Percentiles rank a stretch among this genome's conserved stretches.
Conservation (phyloP, 2,113 vertebrate species). For the Lucifuga dentata region DNA sequence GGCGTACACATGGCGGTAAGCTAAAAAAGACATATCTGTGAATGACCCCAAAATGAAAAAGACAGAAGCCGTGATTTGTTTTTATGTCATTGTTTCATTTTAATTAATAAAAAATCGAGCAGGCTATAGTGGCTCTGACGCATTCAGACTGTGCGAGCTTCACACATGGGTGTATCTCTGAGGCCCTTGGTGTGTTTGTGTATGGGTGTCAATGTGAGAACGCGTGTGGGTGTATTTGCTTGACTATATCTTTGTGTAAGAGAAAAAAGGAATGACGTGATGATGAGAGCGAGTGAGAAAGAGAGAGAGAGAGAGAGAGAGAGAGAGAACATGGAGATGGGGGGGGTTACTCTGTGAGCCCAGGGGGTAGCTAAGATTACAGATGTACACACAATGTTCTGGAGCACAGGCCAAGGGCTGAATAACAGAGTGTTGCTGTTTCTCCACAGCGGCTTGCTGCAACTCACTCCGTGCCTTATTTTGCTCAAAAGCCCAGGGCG, state of each 20-base stretch:
- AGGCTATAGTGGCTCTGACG: conserved; percentile 66
- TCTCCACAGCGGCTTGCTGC: conserved; percentile 69
- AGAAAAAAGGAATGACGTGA: conserved; percentile 62
- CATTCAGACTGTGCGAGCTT: conserved; percentile 73
- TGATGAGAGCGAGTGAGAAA: conserved; percentile 53
- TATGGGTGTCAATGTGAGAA: conserved; percentile 76
- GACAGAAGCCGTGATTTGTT: neutral
- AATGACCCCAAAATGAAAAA: conserved; percentile 40
- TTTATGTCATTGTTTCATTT: conserved; percentile 44
- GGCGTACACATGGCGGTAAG: neutral
- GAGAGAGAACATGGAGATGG: conserved; percentile 37
- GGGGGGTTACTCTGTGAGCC: conserved; percentile 49
- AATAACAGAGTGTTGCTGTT: conserved; percentile 76
- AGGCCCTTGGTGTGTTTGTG: conserved; percentile 76
- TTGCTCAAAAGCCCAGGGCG: conserved; percentile 73
- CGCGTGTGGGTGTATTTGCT: conserved; percentile 77
- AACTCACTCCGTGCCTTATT: conserved; percentile 72
- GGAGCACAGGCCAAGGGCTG: conserved; percentile 78
- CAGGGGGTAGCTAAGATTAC: conserved; percentile 78
- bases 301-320: conserved; percentile 46
- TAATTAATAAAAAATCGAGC: conserved; percentile 59
- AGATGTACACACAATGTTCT: conserved; percentile 80
- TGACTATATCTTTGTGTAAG: conserved; percentile 77
- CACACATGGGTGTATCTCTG: conserved; percentile 75
- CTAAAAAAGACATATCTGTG: neutral